A percentile compares a stretch with the other conserved stretches of the same genome.
phyloP scores from a whole-genome alignment of 37 sponge, comb jelly and placozoan species.

The Trichoplax adhaerens region DNA sequence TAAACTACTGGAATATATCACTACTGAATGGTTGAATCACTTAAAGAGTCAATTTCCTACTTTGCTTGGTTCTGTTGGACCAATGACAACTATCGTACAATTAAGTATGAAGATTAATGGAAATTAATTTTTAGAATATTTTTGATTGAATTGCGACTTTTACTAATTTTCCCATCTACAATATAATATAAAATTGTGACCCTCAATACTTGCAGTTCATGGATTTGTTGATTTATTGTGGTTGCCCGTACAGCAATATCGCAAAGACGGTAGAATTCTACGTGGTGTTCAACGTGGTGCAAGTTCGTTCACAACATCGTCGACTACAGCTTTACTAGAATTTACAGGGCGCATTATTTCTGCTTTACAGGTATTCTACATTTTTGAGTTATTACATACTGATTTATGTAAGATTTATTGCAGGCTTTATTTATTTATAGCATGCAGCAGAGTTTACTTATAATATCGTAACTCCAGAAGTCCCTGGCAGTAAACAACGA shows the following conservation, averaged over 20 bases:
- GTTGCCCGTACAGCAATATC: slow-evolving; percentile 89
- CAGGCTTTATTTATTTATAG: too few species aligned
- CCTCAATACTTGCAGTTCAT: slow-evolving; percentile 19
- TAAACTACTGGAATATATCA: slow-evolving; percentile 38
- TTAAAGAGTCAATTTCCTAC: slow-evolving; percentile 58
- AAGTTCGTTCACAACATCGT: slow-evolving; percentile 63
- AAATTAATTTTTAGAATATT: neutral
- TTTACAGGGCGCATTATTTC: slow-evolving; percentile 50
- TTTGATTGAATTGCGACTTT: neutral
- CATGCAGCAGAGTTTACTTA: neutral
- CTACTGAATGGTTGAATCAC: slow-evolving; percentile 49
- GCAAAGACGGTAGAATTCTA: slow-evolving; percentile 82
- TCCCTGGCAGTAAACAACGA: neutral
- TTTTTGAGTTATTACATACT: too few species aligned
- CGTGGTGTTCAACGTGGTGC: slow-evolving; percentile 86
- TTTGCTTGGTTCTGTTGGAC: slow-evolving; percentile 81
- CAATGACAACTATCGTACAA: slow-evolving; percentile 72
- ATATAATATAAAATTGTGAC: slow-evolving; percentile 5
- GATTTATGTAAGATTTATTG: too few species aligned
- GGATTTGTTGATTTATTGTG: slow-evolving; percentile 75
- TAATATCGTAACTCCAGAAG: neutral
- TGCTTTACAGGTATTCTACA: slow-evolving; percentile 42
- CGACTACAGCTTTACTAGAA: slow-evolving; percentile 72
- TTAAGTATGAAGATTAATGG: slow-evolving; percentile 11
- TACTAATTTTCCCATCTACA: neutral